These are phyloP conservation scores for Cephus nigrinus DNA, from an alignment of 2,888 invertebrate species.

Conservation along the genomic window DNA sequence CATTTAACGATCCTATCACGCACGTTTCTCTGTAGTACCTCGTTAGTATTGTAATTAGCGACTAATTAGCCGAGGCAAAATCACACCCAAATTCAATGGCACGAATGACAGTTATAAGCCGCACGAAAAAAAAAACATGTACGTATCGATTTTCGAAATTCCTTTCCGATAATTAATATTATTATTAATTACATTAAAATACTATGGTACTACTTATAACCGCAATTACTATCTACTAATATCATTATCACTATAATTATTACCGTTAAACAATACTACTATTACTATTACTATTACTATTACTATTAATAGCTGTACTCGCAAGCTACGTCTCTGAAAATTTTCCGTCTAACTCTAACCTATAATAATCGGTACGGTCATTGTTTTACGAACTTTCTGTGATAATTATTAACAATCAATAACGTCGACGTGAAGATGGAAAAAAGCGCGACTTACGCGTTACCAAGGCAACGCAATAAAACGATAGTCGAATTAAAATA, in stretches of 20 bases:
- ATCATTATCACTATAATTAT: constrained; percentile 13
- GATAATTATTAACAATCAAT: constrained; percentile 67
- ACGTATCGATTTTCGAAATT: no score
- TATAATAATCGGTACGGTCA: constrained; percentile 53
- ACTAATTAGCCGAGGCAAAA: no score
- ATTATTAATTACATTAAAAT: constrained; percentile 9
- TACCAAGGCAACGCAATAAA: not conserved
- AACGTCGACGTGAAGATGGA: constrained; percentile 42
- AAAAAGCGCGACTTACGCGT: not conserved
- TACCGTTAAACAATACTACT: constrained; percentile 18
- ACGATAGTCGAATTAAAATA: not conserved
- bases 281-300: constrained; percentile 21
- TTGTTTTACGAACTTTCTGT: constrained; percentile 66
- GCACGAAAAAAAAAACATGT: not conserved
- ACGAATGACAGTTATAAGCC: no score
- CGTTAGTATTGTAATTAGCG: no score
- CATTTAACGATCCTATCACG: no score
- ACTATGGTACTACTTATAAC: constrained; percentile 8
- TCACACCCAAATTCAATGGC: no score
- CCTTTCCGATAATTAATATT: not conserved
- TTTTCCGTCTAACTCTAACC: constrained; percentile 33
- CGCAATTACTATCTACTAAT: constrained; percentile 16
- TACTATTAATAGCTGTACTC: constrained; percentile 20
- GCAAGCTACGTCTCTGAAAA: constrained; percentile 27
- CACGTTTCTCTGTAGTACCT: no score